These are phyloP conservation scores for Hylaeus anthracinus DNA, from an alignment of 1,140 invertebrate species.

Conservation along the genomic window DNA sequence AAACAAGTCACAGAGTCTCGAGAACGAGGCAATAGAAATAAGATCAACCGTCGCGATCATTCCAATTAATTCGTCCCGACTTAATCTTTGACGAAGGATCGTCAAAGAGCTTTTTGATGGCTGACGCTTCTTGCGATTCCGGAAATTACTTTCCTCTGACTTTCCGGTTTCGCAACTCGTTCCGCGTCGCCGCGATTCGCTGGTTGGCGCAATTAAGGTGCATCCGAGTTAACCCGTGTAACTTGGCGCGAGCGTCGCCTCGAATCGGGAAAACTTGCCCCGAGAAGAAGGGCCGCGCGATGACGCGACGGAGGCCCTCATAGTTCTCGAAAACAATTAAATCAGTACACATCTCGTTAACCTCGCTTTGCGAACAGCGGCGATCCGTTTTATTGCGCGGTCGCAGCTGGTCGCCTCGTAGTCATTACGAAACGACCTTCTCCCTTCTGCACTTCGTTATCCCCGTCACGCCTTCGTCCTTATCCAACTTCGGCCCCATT, in stretches of 20 bases:
- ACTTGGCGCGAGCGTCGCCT: background rate
- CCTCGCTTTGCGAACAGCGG: background rate
- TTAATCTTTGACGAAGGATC: background rate
- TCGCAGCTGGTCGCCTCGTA: background rate
- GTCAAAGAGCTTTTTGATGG: constrained; percentile 10
- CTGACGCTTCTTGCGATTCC: constrained; percentile 10
- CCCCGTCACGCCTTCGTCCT: background rate
- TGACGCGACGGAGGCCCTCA: background rate
- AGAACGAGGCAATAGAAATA: background rate
- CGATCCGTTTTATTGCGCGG: background rate
- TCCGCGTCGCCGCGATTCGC: background rate
- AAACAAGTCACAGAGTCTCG: background rate
- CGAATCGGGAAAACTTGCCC: background rate
- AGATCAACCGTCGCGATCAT: background rate
- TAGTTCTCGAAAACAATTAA: constrained; percentile 36
- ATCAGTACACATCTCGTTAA: constrained; percentile 23
- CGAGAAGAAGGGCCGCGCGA: background rate
- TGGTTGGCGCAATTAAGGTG: constrained; percentile 2
- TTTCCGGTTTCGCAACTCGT: background rate
- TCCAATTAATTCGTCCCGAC: constrained; percentile 27
- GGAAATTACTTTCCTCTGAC: constrained; percentile 13
- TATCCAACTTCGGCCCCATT: too few relatives aligned
- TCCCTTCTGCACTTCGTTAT: background rate
- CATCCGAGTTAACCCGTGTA: constrained; percentile 2
- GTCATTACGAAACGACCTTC: background rate